phyloP scores from a whole-genome alignment of 1,140 invertebrate species.

The Magallana gigas region DNA sequence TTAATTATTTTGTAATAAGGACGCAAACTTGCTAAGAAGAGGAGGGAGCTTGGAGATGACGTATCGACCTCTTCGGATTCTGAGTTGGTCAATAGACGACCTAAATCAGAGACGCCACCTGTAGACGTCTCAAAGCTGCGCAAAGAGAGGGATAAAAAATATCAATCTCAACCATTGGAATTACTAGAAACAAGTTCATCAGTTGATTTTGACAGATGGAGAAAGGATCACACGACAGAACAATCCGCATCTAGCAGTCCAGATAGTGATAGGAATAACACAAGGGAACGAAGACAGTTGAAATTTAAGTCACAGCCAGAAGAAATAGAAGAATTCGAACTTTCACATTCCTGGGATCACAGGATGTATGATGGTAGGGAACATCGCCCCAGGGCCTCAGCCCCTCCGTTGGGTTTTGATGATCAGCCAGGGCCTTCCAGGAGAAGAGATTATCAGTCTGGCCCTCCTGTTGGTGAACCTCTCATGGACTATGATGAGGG shows the following conservation, averaged over 20 bases:
- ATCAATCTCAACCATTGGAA: conserved; percentile 9
- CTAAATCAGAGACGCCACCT: not conserved
- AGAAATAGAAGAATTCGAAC: not conserved
- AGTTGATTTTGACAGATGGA: not conserved
- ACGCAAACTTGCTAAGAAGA: not conserved
- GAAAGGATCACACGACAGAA: not conserved
- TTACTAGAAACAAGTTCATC: not conserved
- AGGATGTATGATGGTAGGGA: not conserved
- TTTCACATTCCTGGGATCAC: not conserved
- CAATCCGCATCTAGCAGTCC: not conserved
- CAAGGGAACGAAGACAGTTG: not conserved
- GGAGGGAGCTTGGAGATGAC: not conserved
- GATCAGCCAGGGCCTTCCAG: conserved; percentile 12
- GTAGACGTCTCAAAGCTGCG: not conserved
- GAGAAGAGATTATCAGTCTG: not conserved
- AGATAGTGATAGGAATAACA: not conserved
- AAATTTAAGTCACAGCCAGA: not conserved
- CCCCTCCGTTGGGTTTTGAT: not conserved
- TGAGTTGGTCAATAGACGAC: not conserved
- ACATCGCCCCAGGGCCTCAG: not conserved
- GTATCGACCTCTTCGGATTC: not conserved
- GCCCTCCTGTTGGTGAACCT: not conserved
- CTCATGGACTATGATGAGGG: not conserved
- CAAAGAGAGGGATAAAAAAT: not conserved
- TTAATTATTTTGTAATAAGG: not conserved